These are phyloP conservation scores for Caranx melampygus DNA, from an alignment of 2,113 vertebrate species.

Conservation along the genomic window DNA sequence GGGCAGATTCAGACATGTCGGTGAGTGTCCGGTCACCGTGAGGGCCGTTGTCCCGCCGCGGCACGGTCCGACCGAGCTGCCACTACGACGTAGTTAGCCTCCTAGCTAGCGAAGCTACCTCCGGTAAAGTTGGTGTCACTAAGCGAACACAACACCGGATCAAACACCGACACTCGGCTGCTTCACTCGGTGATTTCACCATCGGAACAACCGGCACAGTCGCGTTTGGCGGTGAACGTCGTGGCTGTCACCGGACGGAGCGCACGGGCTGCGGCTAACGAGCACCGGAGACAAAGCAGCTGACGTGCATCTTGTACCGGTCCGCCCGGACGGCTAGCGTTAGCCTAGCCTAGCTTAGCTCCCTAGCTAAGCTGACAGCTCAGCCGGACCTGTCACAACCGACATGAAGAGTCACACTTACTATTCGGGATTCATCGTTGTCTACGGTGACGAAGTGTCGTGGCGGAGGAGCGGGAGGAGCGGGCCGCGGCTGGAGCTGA, in stretches of 20 bases:
- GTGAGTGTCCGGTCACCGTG: not conserved
- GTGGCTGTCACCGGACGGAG: not conserved
- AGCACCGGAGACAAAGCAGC: constrained; percentile 61
- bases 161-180: accelerated
- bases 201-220: not conserved
- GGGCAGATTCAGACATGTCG: not conserved
- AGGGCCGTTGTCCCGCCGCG: not conserved
- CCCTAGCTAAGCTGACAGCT: constrained; percentile 59
- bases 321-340: constrained; percentile 33
- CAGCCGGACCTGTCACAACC: constrained; percentile 48
- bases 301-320: constrained; percentile 60
- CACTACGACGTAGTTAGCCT: constrained; percentile 37
- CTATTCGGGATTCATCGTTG: constrained; percentile 97
- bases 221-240: accelerated
- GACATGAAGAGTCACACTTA: constrained; percentile 81
- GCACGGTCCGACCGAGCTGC: not conserved
- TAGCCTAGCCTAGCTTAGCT: constrained; percentile 53
- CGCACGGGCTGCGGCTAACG: not conserved
- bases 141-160: not conserved
- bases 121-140: not conserved
- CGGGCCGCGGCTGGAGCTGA: constrained; percentile 28
- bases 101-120: constrained; percentile 16
- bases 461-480: constrained; percentile 36
- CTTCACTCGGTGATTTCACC: not conserved
- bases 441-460: constrained; percentile 80